Evolutionary conservation across 2,797 vertebrate species (phyloP), one percentile per base, ranked within the genome.

Genomic region (Pelochelys cantorii): DNA sequence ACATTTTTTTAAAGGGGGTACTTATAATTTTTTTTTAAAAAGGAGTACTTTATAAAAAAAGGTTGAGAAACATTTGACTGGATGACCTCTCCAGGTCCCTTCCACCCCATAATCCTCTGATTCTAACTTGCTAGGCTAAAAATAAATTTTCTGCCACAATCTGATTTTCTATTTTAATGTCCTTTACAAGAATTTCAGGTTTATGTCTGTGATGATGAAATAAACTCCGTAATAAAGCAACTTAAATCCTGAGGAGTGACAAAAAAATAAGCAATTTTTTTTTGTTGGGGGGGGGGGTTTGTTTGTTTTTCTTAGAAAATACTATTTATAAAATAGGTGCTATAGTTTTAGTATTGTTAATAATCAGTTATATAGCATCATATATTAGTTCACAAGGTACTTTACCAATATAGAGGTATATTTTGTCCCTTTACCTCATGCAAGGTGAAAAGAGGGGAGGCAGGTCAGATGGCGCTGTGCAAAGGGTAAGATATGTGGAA

Each of bases 151-250:
- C 5, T 59, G 60, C 8, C 18, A 5, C 4, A 31, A 56, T 42
- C 77, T 81, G 9, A 11, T 14, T 27, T 94, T 88, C 53, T 52
- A 79, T 93, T 95, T 95, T 85, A 17, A 86, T 90, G 92, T 94
- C 87, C 25, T 89, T 95, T 95, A 86, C 42, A 59, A 4, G 83
- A 5, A 53, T 71, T 86, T 53, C 20, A 10, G 5, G 12, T 29
- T 34, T 0, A 1, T 55, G 68, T 75, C 60, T 3, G 71, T 81
- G 54, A 27, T 85, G 27, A 29, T 48, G 12, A 74, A 37, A 74
- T 10, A 18, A 27, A 29, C 10, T 42, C 11, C 79, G 75, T 3
- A 74, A 1, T 1, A 37, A 5, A 79, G 12, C 56, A 53, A 11
- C 27, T 37, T 74, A 15, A 29, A 4, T 34, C 27, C 4, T 25